These are phyloP conservation scores for Dioctria linearis DNA, from an alignment of 2,888 invertebrate genomes.

Conservation along the genomic window DNA sequence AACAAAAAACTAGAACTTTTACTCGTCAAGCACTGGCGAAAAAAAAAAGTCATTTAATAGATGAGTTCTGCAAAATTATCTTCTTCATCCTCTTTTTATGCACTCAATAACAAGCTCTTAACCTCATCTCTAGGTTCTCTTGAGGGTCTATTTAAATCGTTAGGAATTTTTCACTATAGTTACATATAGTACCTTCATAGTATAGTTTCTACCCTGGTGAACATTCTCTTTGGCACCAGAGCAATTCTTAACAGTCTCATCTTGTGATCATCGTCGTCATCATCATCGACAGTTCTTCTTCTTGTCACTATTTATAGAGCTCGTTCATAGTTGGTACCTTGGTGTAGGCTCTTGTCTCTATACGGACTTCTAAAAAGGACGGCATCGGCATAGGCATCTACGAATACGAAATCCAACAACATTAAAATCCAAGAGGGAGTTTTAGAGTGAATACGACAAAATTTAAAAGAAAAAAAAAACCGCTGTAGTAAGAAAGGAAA, in stretches of 20 bases:
- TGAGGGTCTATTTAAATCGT: slow-evolving; percentile 52
- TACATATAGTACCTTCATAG: slow-evolving; percentile 10
- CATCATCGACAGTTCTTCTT: slow-evolving; percentile 8
- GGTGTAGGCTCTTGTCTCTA: slow-evolving; percentile 9
- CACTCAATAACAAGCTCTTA: slow-evolving; percentile 55
- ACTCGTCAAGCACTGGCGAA: too few species aligned
- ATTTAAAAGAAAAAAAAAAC: slow-evolving; percentile 9
- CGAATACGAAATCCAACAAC: slow-evolving; percentile 6
- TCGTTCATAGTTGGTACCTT: slow-evolving; percentile 1
- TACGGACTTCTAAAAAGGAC: neutral
- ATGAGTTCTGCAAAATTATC: slow-evolving; percentile 34
- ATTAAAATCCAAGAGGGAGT: neutral
- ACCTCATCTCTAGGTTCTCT: slow-evolving; percentile 51
- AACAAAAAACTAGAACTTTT: too few species aligned
- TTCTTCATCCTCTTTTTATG: slow-evolving; percentile 6
- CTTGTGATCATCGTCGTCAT: slow-evolving; percentile 30
- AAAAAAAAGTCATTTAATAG: slow-evolving; percentile 34
- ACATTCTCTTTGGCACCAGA: slow-evolving; percentile 35
- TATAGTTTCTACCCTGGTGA: slow-evolving; percentile 7
- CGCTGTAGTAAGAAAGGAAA: neutral
- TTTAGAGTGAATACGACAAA: slow-evolving; percentile 10
- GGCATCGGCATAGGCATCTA: neutral
- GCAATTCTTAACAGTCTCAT: slow-evolving; percentile 33
- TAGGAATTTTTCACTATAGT: slow-evolving; percentile 26
- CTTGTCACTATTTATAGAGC: slow-evolving; percentile 37